A percentile compares a stretch with the other conserved stretches of the same genome.
These are phyloP conservation scores for Andrena flavipes DNA, from an alignment of 2,888 invertebrate species.

Conservation along the genomic window DNA sequence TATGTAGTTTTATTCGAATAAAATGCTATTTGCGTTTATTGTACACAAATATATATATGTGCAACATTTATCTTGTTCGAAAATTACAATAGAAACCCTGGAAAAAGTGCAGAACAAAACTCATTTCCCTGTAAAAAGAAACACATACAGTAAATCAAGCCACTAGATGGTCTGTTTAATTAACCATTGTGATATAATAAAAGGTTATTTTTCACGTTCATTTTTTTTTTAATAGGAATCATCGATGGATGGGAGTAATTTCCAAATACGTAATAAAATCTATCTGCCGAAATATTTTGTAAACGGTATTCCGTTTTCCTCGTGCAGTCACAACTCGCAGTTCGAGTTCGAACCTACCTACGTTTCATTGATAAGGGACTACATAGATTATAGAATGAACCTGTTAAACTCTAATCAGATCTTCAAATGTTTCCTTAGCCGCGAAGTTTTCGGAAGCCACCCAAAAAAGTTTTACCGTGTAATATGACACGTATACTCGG, in stretches of 20 bases:
- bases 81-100: no score
- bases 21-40: no score
- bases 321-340: constrained; percentile 14
- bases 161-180: no score
- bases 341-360: constrained; percentile 11
- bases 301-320: constrained; percentile 12
- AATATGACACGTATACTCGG: constrained; percentile 37
- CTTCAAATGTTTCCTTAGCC: constrained; percentile 31
- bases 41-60: no score
- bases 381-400: constrained; percentile 21
- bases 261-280: constrained; percentile 9
- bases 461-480: constrained; percentile 35
- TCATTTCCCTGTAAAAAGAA: no score
- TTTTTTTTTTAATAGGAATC: not conserved
- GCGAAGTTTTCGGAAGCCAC: constrained; percentile 35
- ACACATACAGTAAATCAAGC: no score
- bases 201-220: not conserved
- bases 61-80: no score
- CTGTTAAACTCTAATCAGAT: constrained; percentile 41
- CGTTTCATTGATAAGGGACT: constrained; percentile 38
- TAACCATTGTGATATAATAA: no score
- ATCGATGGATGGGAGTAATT: not conserved
- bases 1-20: no score
- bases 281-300: constrained; percentile 17
- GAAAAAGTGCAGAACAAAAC: no score